Evolutionary conservation across 2,888 invertebrate species (phyloP), one percentile per base, ranked within the genome.

Genomic region (Lithophane leautieri): DNA sequence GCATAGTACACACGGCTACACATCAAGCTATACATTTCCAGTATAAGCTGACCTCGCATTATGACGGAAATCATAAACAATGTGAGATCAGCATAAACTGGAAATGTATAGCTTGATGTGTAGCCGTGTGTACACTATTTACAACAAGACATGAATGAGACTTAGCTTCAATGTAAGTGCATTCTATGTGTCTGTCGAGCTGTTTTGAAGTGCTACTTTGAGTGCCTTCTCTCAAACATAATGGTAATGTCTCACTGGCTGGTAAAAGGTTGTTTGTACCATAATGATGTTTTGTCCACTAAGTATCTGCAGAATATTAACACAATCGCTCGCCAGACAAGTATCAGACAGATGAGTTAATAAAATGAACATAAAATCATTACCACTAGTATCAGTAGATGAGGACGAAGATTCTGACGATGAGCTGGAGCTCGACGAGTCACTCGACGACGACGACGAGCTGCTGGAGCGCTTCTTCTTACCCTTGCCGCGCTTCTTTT

Each of bases 361-460:
- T 62, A 67, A 61, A 67, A 62, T 70, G 56, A 63, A 22, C 61
- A 54, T 54, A 67, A 47, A 76, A 56, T 44, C 70, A 75, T 84
- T 93, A 97, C 97, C 97, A 89, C 94, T 96, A 40, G 97, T 96
- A 47, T 97, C 97, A 0, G 97, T 97, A 2, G 97, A 97, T 19
- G 97, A 97, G 9, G 97, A 97, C 0, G 97, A 97, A 0, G 97
- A 97, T 75, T 97, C 97, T 0, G 96, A 94, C 4, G 97, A 97
- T 0, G 97, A 97, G 85, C 97, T 97, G 70, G 97, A 97, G 22
- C 97, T 97, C 60, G 97, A 97, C 25, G 97, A 97, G 42, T 97
- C 97, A 75, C 97, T 97, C 0, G 97, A 97, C 66, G 97, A 97
- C 0, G 98, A 98, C 44, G 97, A 97, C 0, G 97, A 97, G 86